Conservation (phyloP, 2,888 invertebrate genomes). For the Diabrotica balteata region DNA sequence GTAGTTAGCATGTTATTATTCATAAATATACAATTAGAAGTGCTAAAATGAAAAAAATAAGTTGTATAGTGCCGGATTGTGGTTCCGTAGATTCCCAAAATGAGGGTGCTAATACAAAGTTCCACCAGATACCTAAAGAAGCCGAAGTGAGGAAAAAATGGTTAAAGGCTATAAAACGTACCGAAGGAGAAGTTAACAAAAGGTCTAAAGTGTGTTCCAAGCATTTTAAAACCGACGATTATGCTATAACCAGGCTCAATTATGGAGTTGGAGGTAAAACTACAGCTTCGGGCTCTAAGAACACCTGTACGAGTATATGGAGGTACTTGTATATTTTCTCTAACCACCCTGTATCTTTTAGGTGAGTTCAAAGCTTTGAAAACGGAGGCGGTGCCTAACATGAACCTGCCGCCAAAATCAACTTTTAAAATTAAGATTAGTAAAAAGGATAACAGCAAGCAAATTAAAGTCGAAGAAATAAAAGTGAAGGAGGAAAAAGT, state of each 20-base stretch:
- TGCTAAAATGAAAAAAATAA: slow-evolving; percentile 34
- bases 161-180: slow-evolving; percentile 69
- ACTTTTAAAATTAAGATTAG: slow-evolving; percentile 40
- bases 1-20: slow-evolving; percentile 33
- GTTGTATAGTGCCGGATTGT: slow-evolving; percentile 37
- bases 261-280: slow-evolving; percentile 30
- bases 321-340: slow-evolving; percentile 11
- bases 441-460: slow-evolving; percentile 37
- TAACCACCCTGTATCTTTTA: slow-evolving; percentile 37
- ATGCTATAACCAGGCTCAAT: slow-evolving; percentile 33
- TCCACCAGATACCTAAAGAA: slow-evolving; percentile 41
- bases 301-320: slow-evolving; percentile 32
- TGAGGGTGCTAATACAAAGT: slow-evolving; percentile 25
- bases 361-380: slow-evolving; percentile 38
- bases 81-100: slow-evolving; percentile 18
- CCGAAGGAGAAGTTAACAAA: slow-evolving; percentile 37
- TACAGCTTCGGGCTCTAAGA: slow-evolving; percentile 32
- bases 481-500: slow-evolving; percentile 33
- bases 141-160: slow-evolving; percentile 48
- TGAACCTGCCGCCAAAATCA: slow-evolving; percentile 36
- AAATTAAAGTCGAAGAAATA: slow-evolving; percentile 37
- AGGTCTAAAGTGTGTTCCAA: slow-evolving; percentile 38
- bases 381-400: slow-evolving; percentile 36
- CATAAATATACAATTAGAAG: slow-evolving; percentile 20
- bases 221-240: slow-evolving; percentile 38